A percentile compares a stretch with the other conserved stretches of the same genome.
Evolutionary conservation across 2,113 vertebrate genomes (phyloP).

Genomic region (Cyrtonyx montezumae): DNA sequence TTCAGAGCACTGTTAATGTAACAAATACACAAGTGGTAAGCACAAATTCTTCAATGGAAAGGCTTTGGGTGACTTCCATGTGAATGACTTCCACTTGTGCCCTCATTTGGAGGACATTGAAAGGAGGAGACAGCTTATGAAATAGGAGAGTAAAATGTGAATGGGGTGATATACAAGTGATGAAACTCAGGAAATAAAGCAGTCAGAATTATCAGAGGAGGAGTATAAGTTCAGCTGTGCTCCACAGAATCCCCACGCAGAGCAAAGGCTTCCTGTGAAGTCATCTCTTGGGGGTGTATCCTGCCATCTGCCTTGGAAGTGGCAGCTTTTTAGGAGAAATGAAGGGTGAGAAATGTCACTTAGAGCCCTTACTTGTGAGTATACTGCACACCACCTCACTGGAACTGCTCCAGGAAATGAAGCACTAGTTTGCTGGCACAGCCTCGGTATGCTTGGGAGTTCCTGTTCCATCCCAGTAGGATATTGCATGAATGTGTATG

Average conservation of each 20-base stretch:
- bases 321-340: conserved; percentile 24
- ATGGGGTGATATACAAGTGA: conserved; percentile 52
- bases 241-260: conserved; percentile 39
- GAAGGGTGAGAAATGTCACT: conserved; percentile 55
- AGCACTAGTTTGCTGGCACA: background rate
- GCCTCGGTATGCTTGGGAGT: background rate
- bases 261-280: conserved; percentile 46
- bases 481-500: background rate
- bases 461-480: background rate
- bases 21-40: conserved; percentile 30
- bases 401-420: conserved; percentile 23
- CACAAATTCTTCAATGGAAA: conserved; percentile 20
- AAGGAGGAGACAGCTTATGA: conserved; percentile 11
- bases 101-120: conserved; percentile 13
- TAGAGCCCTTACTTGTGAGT: conserved; percentile 29
- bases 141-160: conserved; percentile 28
- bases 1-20: background rate
- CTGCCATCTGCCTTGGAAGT: conserved; percentile 55
- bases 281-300: conserved; percentile 51
- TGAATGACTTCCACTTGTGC: background rate
- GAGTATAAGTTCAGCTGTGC: conserved; percentile 32
- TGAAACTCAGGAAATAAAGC: conserved; percentile 24
- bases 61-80: conserved; percentile 7
- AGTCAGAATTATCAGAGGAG: conserved; percentile 47
- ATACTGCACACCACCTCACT: background rate